Evolutionary conservation across 2,113 vertebrate genomes (phyloP).

Genomic region (Lampris incognitus): DNA sequence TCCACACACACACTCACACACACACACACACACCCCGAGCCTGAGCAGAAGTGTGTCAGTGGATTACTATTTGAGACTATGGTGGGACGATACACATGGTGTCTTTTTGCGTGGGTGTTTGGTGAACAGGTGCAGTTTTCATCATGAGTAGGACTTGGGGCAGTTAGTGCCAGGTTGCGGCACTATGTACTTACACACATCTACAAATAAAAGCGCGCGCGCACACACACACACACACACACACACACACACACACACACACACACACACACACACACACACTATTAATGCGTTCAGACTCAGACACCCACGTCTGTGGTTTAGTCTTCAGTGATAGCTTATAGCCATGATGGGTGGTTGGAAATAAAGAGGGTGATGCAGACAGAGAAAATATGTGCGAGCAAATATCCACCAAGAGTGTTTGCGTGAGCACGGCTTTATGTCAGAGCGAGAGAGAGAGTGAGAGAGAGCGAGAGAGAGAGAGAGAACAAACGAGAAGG

Average conservation of each 20-base stretch:
- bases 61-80: constrained; percentile 45
- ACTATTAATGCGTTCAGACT: constrained; percentile 29
- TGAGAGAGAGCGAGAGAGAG: constrained; percentile 52
- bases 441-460: constrained; percentile 32
- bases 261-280: constrained; percentile 31
- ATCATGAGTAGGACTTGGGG: constrained; percentile 45
- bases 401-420: constrained; percentile 52
- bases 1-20: constrained; percentile 20
- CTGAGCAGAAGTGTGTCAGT: constrained; percentile 50
- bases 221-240: constrained; percentile 32
- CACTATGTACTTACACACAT: constrained; percentile 46
- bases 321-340: constrained; percentile 41
- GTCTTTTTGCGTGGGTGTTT: constrained; percentile 42
- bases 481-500: background rate
- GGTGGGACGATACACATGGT: constrained; percentile 30
- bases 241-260: constrained; percentile 41
- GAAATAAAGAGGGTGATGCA: constrained; percentile 23
- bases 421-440: constrained; percentile 62
- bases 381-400: constrained; percentile 68
- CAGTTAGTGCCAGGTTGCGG: constrained; percentile 60
- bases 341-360: constrained; percentile 34
- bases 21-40: constrained; percentile 20
- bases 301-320: no score
- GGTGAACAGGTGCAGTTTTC: constrained; percentile 63
- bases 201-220: constrained; percentile 11